phyloP scores from a whole-genome alignment of 2,888 invertebrate species.

The Eupelmus urozonus region DNA sequence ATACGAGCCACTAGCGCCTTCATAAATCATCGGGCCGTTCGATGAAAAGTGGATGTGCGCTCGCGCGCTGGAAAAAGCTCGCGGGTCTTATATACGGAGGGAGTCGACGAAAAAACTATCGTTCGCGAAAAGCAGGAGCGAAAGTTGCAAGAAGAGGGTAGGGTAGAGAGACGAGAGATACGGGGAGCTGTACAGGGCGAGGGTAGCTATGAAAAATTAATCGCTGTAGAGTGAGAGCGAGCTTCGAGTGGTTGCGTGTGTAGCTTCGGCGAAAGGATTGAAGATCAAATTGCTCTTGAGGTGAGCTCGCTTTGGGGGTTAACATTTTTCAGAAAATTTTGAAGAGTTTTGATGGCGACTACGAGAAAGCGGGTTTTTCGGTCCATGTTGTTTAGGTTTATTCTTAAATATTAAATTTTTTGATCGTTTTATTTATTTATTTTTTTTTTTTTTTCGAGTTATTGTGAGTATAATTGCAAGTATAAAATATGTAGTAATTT shows the following conservation, averaged over 20 bases:
- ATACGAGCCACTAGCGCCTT: constrained; percentile 20
- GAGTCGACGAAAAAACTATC: constrained; percentile 38
- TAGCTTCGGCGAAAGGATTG: constrained; percentile 49
- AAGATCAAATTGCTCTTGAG: constrained; percentile 54
- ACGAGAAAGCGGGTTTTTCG: no score
- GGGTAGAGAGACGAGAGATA: constrained; percentile 2
- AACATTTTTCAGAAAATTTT: no score
- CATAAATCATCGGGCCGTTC: constrained; percentile 69
- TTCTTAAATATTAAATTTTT: no score
- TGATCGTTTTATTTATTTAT: no score
- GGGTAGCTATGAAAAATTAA: constrained; percentile 54
- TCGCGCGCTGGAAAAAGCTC: constrained; percentile 56
- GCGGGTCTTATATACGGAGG: no score
- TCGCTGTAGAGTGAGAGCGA: constrained; percentile 3
- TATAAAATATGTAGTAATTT: no score
- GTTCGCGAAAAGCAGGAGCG: not conserved
- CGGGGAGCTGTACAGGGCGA: constrained; percentile 35
- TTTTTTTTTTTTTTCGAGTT: no score
- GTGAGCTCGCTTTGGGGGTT: no score
- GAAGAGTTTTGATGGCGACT: no score
- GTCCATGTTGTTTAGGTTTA: no score
- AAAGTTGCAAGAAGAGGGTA: constrained; percentile 37
- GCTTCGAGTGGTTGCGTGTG: not conserved
- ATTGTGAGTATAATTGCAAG: no score
- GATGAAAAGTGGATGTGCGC: constrained; percentile 66